phyloP scores from a whole-genome alignment of 2,888 invertebrate genomes.

The Nasonovia ribisnigri region DNA sequence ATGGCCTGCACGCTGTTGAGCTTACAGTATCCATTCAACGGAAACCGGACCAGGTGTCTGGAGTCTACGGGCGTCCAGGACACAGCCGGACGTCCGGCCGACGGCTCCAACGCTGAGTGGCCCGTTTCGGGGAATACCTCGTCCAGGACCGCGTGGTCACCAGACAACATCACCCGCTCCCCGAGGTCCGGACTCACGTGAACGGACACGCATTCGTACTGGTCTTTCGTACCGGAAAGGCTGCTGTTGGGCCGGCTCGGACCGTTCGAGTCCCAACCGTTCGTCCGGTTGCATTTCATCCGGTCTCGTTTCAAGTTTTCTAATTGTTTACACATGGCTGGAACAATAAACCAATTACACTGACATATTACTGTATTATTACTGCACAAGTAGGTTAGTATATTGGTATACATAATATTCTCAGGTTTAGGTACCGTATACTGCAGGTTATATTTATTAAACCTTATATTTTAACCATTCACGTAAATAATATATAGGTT shows the following conservation, averaged over 20 bases:
- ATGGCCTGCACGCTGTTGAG: constrained; percentile 90
- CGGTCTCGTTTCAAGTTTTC: constrained; percentile 81
- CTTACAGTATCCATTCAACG: constrained; percentile 90
- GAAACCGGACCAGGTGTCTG: constrained; percentile 86
- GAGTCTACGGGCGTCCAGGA: constrained; percentile 87
- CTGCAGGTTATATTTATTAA: background rate
- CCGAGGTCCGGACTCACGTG: constrained; percentile 86
- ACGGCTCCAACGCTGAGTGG: constrained; percentile 83
- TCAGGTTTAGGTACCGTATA: background rate
- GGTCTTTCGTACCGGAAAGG: constrained; percentile 53
- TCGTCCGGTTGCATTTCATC: constrained; percentile 67
- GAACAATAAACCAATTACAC: constrained; percentile 67
- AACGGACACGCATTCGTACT: constrained; percentile 83
- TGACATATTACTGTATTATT: no score
- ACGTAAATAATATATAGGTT: background rate
- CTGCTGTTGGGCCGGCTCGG: constrained; percentile 66
- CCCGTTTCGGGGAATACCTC: constrained; percentile 83
- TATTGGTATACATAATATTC: background rate
- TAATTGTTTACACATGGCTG: constrained; percentile 81
- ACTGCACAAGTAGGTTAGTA: background rate
- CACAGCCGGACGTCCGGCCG: constrained; percentile 83
- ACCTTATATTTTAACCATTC: background rate
- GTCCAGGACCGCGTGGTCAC: constrained; percentile 81
- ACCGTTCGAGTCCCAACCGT: constrained; percentile 63
- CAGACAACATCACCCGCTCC: constrained; percentile 85